Evolutionary conservation across 2,888 invertebrate species (phyloP).

Genomic region (Diaperis boleti): DNA sequence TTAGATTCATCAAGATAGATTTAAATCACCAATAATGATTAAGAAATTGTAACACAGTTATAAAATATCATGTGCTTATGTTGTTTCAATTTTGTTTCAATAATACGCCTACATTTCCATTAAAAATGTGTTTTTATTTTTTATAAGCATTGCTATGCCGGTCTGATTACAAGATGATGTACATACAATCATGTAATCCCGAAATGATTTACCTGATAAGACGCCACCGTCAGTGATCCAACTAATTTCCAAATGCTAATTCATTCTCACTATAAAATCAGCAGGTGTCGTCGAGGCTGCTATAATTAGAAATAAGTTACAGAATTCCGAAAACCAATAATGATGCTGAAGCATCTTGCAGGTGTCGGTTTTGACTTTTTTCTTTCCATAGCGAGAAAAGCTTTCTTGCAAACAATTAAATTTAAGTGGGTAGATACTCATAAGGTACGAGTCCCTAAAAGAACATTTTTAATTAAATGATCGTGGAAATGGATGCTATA

Average conservation of each 20-base stretch:
- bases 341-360: slow-evolving; percentile 25
- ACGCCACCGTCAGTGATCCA: slow-evolving; percentile 1
- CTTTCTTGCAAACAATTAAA: slow-evolving; percentile 38
- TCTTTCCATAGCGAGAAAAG: slow-evolving; percentile 31
- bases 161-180: slow-evolving; percentile 21
- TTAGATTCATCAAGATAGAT: too few relatives aligned
- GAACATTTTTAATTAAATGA: slow-evolving; percentile 39
- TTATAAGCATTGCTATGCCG: background rate
- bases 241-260: slow-evolving; percentile 36
- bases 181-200: slow-evolving; percentile 4
- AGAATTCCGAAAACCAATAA: slow-evolving; percentile 39
- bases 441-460: slow-evolving; percentile 34
- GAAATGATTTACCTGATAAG: background rate
- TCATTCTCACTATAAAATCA: slow-evolving; percentile 31
- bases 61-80: too few relatives aligned
- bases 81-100: too few relatives aligned
- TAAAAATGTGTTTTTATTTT: background rate
- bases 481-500: slow-evolving; percentile 32
- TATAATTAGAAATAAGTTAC: slow-evolving; percentile 38
- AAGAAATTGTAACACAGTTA: slow-evolving; percentile 14
- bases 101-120: background rate
- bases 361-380: slow-evolving; percentile 37
- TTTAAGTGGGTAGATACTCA: slow-evolving; percentile 37
- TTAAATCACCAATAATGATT: slow-evolving; percentile 26
- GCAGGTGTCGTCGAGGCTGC: slow-evolving; percentile 35